A percentile compares a stretch with the other conserved stretches of the same genome.
These are phyloP conservation scores for Boloria selene DNA, from an alignment of 2,888 invertebrate genomes.

Conservation along the genomic window DNA sequence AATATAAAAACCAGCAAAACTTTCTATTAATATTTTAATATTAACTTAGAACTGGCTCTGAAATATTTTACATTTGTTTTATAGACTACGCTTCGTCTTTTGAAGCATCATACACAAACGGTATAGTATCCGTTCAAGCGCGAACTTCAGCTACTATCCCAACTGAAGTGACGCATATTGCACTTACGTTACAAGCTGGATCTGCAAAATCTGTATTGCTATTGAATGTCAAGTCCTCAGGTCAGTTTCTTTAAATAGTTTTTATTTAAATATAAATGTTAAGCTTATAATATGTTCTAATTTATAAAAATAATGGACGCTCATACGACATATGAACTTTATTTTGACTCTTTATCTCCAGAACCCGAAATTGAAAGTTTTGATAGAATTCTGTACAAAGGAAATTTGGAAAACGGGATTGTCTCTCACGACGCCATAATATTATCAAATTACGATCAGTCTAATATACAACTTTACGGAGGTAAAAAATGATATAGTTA, in stretches of 20 bases:
- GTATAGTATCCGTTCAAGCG: slow-evolving; percentile 48
- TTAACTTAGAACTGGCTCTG: background rate
- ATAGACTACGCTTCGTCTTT: slow-evolving; percentile 56
- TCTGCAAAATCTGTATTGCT: slow-evolving; percentile 56
- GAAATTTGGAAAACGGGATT: slow-evolving; percentile 48
- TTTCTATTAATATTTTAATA: too few species aligned
- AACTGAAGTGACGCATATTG: slow-evolving; percentile 46
- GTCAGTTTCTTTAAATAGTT: slow-evolving; percentile 13
- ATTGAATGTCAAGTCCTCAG: slow-evolving; percentile 26
- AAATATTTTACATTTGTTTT: slow-evolving; percentile 19
- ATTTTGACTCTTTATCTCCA: too few species aligned
- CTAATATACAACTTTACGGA: slow-evolving; percentile 52
- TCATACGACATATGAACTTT: too few species aligned
- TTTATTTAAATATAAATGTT: background rate
- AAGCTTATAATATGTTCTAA: background rate
- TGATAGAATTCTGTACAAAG: slow-evolving; percentile 7
- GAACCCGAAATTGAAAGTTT: background rate
- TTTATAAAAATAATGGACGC: too few species aligned
- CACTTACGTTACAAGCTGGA: slow-evolving; percentile 55
- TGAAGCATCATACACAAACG: slow-evolving; percentile 45
- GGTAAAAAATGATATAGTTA: slow-evolving; percentile 46
- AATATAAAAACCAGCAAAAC: too few species aligned
- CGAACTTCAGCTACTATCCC: slow-evolving; percentile 47
- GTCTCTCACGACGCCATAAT: slow-evolving; percentile 60
- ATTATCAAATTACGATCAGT: slow-evolving; percentile 52